These are phyloP conservation scores for Percopsis omiscomaycus DNA, from an alignment of 2,797 vertebrate species.

Conservation along the genomic window DNA sequence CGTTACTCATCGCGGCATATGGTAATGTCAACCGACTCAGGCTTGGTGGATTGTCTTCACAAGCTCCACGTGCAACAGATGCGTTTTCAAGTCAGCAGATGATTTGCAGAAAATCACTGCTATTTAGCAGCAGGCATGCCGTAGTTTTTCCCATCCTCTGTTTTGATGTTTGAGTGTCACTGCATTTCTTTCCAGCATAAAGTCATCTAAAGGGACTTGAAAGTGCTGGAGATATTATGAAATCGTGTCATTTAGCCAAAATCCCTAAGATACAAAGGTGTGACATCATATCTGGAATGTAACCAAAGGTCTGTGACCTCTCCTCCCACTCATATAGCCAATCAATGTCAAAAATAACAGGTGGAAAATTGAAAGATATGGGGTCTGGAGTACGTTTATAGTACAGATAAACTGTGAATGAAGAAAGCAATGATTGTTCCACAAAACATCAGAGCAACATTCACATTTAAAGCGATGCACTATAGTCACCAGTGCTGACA, in stretches of 20 bases:
- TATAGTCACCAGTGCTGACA: background rate
- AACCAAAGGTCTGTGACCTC: no score
- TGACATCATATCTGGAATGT: no score
- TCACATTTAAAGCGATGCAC: background rate
- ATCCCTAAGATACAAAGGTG: no score
- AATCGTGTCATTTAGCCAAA: no score
- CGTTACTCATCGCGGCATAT: background rate
- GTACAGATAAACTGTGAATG: background rate
- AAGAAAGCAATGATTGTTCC: background rate
- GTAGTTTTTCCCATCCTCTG: background rate
- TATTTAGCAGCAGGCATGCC: background rate
- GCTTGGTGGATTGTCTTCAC: background rate
- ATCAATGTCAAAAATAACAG: no score
- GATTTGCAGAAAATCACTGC: conserved; percentile 9
- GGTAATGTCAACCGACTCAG: background rate
- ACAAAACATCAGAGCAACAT: conserved; percentile 1
- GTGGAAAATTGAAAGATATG: no score
- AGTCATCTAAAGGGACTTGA: no score
- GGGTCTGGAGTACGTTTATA: background rate
- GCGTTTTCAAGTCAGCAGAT: conserved; percentile 9
- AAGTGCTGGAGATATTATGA: no score
- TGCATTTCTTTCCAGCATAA: background rate
- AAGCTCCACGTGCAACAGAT: conserved; percentile 1
- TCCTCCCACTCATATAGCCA: no score
- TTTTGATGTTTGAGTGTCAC: conserved; percentile 2